A percentile compares a stretch with the other conserved stretches of the same genome.
phyloP scores from a whole-genome alignment of 2,888 invertebrate genomes.

The Neoitamus cyanurus region DNA sequence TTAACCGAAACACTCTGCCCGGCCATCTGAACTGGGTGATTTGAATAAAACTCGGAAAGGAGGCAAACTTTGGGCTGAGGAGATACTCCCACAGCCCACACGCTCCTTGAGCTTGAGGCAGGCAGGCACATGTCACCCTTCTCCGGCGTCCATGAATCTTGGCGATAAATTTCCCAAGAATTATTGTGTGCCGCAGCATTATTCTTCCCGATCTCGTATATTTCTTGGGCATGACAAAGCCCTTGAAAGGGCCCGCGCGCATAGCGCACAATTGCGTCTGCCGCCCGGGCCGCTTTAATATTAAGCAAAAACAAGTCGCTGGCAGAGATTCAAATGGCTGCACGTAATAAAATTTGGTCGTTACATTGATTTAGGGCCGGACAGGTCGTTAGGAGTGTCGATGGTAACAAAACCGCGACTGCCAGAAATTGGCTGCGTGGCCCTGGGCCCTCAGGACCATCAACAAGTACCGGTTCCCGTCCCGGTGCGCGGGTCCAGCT shows the following conservation, averaged over 20 bases:
- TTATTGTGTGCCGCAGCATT: background rate
- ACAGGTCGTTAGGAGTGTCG: background rate
- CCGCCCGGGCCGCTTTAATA: background rate
- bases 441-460: background rate
- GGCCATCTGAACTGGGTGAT: background rate
- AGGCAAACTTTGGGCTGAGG: background rate
- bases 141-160: background rate
- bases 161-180: background rate
- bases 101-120: background rate
- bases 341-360: constrained; percentile 20
- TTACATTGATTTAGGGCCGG: constrained; percentile 4
- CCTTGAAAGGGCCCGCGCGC: background rate
- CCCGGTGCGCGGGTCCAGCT: background rate
- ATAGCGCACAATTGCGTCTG: background rate
- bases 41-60: background rate
- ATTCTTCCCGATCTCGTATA: constrained; percentile 13
- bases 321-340: constrained; percentile 26
- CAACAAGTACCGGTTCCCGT: background rate
- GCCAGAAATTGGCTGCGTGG: background rate
- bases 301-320: constrained; percentile 11
- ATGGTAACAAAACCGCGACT: background rate
- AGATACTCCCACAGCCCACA: background rate
- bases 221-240: background rate
- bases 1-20: background rate
- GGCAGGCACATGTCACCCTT: background rate